These are phyloP conservation scores for Dermochelys coriacea DNA, from an alignment of 2,797 vertebrate species.

Conservation along the genomic window DNA sequence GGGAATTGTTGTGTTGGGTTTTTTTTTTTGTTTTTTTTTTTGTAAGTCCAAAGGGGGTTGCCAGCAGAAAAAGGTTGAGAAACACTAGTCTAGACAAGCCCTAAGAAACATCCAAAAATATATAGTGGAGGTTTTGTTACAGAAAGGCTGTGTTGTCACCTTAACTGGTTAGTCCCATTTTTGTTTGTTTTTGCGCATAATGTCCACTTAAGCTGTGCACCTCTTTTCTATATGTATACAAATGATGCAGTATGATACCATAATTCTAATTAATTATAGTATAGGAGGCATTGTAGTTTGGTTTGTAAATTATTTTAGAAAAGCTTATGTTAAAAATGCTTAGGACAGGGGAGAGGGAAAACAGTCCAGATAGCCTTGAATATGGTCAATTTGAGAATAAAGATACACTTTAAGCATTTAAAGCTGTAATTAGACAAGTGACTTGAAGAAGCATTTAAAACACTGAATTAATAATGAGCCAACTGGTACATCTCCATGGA, in stretches of 20 bases:
- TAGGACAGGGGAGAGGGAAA: constrained; percentile 25
- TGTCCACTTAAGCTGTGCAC: constrained; percentile 37
- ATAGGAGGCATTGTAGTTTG: constrained; percentile 49
- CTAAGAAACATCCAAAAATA: not conserved
- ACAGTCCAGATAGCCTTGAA: constrained; percentile 17
- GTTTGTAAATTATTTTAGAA: constrained; percentile 46
- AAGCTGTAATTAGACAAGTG: constrained; percentile 52
- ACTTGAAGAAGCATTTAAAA: constrained; percentile 62
- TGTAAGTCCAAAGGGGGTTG: not conserved
- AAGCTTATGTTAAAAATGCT: constrained; percentile 38
- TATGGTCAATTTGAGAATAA: constrained; percentile 26
- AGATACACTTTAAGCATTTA: not conserved
- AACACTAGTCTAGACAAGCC: not conserved
- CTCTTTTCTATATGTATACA: constrained; percentile 60
- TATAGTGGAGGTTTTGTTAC: not conserved
- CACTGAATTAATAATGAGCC: constrained; percentile 73
- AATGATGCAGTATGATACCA: constrained; percentile 38
- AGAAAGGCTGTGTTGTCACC: not conserved
- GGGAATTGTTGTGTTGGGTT: too few relatives aligned
- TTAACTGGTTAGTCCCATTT: constrained; percentile 44
- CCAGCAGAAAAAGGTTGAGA: not conserved
- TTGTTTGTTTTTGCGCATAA: not conserved
- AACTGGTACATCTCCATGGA: not conserved
- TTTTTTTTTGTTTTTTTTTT: not conserved
- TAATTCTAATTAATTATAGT: constrained; percentile 56